Percentiles rank a stretch among this genome's conserved stretches.
Conservation (phyloP, 2,888 invertebrate genomes). For the Trimorus sp. region DNA sequence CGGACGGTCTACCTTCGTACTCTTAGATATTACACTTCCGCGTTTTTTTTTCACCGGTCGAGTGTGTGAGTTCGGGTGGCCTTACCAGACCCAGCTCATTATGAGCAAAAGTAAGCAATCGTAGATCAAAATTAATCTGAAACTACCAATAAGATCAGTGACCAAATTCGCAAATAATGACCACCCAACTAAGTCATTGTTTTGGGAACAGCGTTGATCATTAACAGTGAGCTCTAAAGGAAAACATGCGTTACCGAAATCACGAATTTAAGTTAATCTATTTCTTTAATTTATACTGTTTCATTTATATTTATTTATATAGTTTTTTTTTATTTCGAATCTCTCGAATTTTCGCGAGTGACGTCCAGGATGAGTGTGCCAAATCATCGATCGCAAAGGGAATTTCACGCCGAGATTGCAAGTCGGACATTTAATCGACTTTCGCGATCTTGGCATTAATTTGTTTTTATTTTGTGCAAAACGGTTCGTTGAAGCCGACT, state of each 20-base stretch:
- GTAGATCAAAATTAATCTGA: conserved; percentile 14
- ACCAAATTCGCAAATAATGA: not conserved
- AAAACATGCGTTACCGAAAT: too few species aligned
- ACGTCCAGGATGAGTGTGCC: too few species aligned
- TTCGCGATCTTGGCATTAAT: not conserved
- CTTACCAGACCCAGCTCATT: conserved; percentile 46
- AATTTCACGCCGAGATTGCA: too few species aligned
- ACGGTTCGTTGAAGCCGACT: not conserved
- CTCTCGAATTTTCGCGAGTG: too few species aligned
- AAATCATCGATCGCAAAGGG: too few species aligned
- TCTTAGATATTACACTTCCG: conserved; percentile 67
- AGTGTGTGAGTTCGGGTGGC: conserved; percentile 25
- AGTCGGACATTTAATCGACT: not conserved
- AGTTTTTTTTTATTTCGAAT: too few species aligned
- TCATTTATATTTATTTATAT: too few species aligned
- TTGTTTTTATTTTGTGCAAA: conserved; percentile 5
- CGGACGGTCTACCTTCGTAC: conserved; percentile 73
- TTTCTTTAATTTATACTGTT: too few species aligned
- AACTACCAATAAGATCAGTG: not conserved
- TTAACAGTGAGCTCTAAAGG: too few species aligned
- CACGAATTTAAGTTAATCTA: too few species aligned
- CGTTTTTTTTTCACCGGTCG: conserved; percentile 59
- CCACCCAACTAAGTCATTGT: too few species aligned
- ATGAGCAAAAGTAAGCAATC: conserved; percentile 69
- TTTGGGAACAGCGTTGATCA: too few species aligned